These are phyloP conservation scores for Panagrolaimus sp. DNA, from an alignment of 1,140 invertebrate genomes.

Conservation along the genomic window DNA sequence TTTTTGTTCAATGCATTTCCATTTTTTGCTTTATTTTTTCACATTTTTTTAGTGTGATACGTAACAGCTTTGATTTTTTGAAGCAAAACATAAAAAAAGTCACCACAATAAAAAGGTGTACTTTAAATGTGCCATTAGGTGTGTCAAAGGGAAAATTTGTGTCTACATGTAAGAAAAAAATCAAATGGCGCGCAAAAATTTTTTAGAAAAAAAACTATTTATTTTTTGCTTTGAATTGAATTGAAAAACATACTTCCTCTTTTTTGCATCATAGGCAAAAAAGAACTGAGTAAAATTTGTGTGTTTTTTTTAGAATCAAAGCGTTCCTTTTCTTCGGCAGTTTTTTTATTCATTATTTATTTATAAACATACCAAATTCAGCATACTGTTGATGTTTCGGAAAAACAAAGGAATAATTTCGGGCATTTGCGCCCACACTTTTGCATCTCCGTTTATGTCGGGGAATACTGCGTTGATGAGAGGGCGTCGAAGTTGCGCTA, in stretches of 20 bases:
- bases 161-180: too few relatives aligned
- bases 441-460: constrained; percentile 7
- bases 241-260: background rate
- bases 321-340: background rate
- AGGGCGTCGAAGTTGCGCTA: background rate
- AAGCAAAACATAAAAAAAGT: too few relatives aligned
- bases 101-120: too few relatives aligned
- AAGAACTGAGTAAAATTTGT: too few relatives aligned
- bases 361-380: constrained; percentile 8
- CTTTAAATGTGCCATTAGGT: too few relatives aligned
- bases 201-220: too few relatives aligned
- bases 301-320: background rate
- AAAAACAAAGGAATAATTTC: constrained; percentile 7
- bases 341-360: background rate
- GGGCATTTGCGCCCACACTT: constrained; percentile 3
- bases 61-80: too few relatives aligned
- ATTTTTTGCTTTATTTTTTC: too few relatives aligned
- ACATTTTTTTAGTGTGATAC: too few relatives aligned
- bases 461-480: background rate
- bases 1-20: constrained; percentile 10
- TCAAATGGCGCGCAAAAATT: too few relatives aligned
- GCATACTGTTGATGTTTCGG: constrained; percentile 1
- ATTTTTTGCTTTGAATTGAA: background rate
- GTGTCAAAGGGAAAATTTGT: too few relatives aligned
- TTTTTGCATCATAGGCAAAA: too few relatives aligned